Evolutionary conservation across 2,113 vertebrate species (phyloP).

Genomic region (Poicephalus gulielmi): DNA sequence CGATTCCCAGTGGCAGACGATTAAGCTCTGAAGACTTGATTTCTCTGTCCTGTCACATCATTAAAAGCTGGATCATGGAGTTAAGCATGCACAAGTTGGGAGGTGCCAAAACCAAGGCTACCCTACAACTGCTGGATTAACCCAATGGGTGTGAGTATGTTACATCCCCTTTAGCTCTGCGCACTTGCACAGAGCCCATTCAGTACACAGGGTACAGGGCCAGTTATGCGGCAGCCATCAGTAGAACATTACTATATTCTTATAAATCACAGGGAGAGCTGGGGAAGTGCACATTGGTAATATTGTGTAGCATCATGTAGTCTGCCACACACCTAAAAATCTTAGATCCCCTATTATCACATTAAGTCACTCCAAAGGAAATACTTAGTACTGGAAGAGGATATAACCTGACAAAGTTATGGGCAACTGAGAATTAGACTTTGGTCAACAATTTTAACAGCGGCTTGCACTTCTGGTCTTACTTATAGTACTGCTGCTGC

Average conservation of each 20-base stretch:
- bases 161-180: not conserved
- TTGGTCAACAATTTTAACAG: conserved; percentile 11
- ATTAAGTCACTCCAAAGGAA: conserved; percentile 6
- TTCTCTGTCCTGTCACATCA: not conserved
- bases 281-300: not conserved
- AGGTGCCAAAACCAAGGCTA: not conserved
- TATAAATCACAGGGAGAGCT: not conserved
- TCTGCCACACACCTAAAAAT: not conserved
- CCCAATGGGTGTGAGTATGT: rapidly evolving
- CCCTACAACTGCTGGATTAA: not conserved
- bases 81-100: not conserved
- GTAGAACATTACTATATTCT: not conserved
- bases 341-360: not conserved
- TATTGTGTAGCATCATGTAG: not conserved
- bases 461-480: not conserved
- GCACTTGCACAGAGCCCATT: not conserved
- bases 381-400: not conserved
- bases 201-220: not conserved
- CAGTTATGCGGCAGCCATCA: not conserved
- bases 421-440: not conserved
- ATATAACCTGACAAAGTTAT: not conserved
- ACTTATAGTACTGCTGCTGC: not conserved
- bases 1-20: not conserved
- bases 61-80: not conserved
- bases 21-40: not conserved